phyloP scores from a whole-genome alignment of 2,797 vertebrate genomes.

The Tympanoctomys barrerae region DNA sequence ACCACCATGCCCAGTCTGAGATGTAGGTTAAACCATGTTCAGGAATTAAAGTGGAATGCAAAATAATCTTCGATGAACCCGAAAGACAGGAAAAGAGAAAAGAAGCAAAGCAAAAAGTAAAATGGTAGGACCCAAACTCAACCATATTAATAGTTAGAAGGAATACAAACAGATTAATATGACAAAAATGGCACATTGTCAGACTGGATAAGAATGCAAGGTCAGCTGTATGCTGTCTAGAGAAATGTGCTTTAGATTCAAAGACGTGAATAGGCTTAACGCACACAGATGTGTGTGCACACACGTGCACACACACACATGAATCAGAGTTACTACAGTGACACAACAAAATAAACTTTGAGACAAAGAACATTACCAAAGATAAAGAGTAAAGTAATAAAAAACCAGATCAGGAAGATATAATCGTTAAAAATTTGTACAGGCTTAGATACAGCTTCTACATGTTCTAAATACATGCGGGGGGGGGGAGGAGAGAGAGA shows the following conservation, averaged over 20 bases:
- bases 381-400: neutral
- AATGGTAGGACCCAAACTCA: neutral
- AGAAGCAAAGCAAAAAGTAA: neutral
- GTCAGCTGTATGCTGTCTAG: neutral
- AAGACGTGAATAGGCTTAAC: neutral
- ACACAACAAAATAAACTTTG: neutral
- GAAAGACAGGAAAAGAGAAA: constrained; percentile 12
- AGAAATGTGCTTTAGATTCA: neutral
- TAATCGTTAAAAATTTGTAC: neutral
- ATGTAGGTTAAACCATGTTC: neutral
- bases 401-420: neutral
- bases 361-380: neutral
- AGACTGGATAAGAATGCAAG: neutral
- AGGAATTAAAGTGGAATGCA: neutral
- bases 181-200: neutral
- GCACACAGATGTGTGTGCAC: too few species aligned
- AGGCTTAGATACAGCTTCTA: neutral
- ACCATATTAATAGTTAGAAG: neutral
- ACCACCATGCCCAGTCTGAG: neutral
- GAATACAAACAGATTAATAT: neutral
- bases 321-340: neutral
- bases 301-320: neutral
- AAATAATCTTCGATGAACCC: neutral
- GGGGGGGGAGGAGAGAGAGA: too few species aligned
- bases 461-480: neutral